Conservation (phyloP, 1,140 invertebrate species). For the Limonius californicus region DNA sequence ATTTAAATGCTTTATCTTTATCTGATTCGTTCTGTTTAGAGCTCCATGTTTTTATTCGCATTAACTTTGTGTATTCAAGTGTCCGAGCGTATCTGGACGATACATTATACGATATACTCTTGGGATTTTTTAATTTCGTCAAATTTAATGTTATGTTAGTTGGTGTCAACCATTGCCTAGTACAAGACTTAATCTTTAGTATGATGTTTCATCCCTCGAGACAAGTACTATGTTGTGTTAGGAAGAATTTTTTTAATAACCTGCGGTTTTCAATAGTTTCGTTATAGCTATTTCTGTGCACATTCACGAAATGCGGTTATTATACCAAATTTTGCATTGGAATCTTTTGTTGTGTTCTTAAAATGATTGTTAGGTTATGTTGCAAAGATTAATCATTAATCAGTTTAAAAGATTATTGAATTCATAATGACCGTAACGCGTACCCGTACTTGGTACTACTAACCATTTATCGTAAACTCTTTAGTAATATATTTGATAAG, state of each 20-base stretch:
- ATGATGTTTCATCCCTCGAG: constrained; percentile 41
- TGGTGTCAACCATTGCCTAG: constrained; percentile 43
- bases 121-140: constrained; percentile 17
- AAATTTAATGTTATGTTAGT: constrained; percentile 22
- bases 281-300: too few species aligned
- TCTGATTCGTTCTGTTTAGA: constrained; percentile 1
- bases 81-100: constrained; percentile 1
- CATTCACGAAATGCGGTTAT: too few species aligned
- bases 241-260: constrained; percentile 5
- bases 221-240: not conserved
- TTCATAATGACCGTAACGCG: too few species aligned
- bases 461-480: too few species aligned
- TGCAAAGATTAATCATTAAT: too few species aligned
- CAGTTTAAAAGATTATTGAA: too few species aligned
- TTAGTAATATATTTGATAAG: too few species aligned
- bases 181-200: constrained; percentile 38
- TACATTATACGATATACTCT: constrained; percentile 12
- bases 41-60: not conserved
- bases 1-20: constrained; percentile 5
- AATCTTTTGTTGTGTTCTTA: too few species aligned
- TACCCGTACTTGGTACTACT: too few species aligned
- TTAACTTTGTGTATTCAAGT: constrained; percentile 8
- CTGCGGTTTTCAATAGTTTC: not conserved
- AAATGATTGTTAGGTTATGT: too few species aligned
- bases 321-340: too few species aligned